Percentiles rank a stretch among this genome's conserved stretches.
These are phyloP conservation scores for Eupithecia exiguata DNA, from an alignment of 2,888 invertebrate species.

Conservation along the genomic window DNA sequence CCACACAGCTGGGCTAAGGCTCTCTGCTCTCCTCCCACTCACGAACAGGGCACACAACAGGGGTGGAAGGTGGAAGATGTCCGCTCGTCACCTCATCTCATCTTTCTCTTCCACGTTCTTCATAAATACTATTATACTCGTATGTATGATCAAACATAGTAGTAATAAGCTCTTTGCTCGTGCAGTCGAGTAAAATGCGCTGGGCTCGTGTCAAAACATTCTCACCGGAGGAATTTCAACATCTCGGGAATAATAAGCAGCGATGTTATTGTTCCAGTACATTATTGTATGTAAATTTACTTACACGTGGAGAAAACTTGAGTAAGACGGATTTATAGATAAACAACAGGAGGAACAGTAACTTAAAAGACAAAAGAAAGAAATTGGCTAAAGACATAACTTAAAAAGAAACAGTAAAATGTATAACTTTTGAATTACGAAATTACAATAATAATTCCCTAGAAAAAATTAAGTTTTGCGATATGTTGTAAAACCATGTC, in stretches of 20 bases:
- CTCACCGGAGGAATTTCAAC: slow-evolving; percentile 33
- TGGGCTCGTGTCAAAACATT: slow-evolving; percentile 38
- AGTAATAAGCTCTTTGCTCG: slow-evolving; percentile 3
- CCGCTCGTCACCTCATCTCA: too few species aligned
- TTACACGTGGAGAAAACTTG: slow-evolving; percentile 42
- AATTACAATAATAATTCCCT: not conserved
- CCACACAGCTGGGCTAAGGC: too few species aligned
- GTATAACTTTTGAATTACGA: not conserved
- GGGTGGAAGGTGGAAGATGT: too few species aligned
- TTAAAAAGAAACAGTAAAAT: not conserved
- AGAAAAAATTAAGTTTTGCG: not conserved
- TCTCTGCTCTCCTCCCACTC: too few species aligned
- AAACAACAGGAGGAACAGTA: not conserved
- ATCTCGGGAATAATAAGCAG: slow-evolving; percentile 42
- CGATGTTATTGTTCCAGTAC: slow-evolving; percentile 44
- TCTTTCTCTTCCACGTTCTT: too few species aligned
- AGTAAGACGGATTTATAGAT: slow-evolving; percentile 9
- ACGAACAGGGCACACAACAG: too few species aligned
- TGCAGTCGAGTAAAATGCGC: slow-evolving; percentile 18
- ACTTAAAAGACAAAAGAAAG: not conserved
- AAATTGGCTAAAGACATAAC: not conserved
- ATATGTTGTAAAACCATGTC: not conserved
- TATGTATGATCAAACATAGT: too few species aligned
- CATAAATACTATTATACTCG: too few species aligned
- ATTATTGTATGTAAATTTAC: slow-evolving; percentile 39